A percentile compares a stretch with the other conserved stretches of the same genome.
These are phyloP conservation scores for Oncopodura yosiiana DNA, from an alignment of 1,140 invertebrate species.

Conservation along the genomic window DNA sequence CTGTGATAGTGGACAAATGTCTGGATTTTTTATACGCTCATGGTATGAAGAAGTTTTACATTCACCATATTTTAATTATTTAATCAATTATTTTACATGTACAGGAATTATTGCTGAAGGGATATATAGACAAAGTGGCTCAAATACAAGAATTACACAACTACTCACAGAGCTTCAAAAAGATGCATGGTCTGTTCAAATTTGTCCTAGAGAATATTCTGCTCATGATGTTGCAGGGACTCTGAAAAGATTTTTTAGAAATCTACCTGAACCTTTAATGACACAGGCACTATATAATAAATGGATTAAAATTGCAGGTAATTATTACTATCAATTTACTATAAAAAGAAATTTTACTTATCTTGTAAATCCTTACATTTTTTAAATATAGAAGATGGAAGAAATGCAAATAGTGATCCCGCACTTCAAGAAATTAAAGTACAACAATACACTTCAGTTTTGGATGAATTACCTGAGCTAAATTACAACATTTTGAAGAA, in stretches of 20 bases:
- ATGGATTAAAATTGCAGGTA: constrained; percentile 45
- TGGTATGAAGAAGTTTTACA: too few species aligned
- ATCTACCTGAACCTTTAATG: constrained; percentile 62
- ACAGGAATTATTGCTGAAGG: constrained; percentile 69
- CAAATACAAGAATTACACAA: constrained; percentile 60
- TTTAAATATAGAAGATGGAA: not conserved
- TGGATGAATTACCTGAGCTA: constrained; percentile 55
- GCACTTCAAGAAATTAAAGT: not conserved
- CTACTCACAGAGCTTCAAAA: constrained; percentile 62
- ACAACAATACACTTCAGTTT: constrained; percentile 39
- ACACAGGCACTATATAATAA: constrained; percentile 46
- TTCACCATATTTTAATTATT: not conserved
- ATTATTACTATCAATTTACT: constrained; percentile 22
- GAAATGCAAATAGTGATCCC: not conserved
- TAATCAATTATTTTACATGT: constrained; percentile 24
- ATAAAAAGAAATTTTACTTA: not conserved
- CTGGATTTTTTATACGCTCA: constrained; percentile 76
- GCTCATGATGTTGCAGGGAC: constrained; percentile 79
- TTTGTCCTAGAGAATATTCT: constrained; percentile 58
- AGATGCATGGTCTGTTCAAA: constrained; percentile 71
- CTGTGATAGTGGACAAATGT: constrained; percentile 80
- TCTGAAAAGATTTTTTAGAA: constrained; percentile 71
- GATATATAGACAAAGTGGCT: constrained; percentile 71
- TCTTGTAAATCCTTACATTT: not conserved
- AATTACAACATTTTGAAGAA: constrained; percentile 61